Evolutionary conservation across 2,113 vertebrate species (phyloP).

Genomic region (Hydrolagus affinis): DNA sequence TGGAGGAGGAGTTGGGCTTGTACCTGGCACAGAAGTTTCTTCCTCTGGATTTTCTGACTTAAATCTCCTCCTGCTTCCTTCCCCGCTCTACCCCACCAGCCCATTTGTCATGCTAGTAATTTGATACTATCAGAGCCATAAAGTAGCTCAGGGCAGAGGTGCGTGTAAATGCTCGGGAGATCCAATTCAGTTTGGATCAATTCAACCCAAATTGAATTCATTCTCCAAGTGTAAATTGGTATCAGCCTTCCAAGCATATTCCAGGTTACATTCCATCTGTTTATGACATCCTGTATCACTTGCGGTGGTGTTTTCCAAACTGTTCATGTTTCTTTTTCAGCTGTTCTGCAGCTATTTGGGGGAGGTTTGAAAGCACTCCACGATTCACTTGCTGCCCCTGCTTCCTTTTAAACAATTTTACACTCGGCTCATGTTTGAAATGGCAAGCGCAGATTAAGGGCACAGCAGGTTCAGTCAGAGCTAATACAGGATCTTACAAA

Average conservation of each 20-base stretch:
- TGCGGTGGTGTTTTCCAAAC: constrained; percentile 23
- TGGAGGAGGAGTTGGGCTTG: constrained; percentile 19
- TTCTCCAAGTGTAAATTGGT: constrained; percentile 22
- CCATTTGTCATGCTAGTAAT: constrained; percentile 16
- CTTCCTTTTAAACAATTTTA: constrained; percentile 28
- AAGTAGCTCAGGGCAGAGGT: constrained; percentile 20
- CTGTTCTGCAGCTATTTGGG: constrained; percentile 26
- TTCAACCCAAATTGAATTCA: constrained; percentile 14
- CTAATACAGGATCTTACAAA: neutral
- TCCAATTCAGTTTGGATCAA: constrained; percentile 19
- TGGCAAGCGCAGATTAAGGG: neutral
- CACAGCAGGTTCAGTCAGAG: constrained; percentile 16
- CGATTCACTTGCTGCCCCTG: constrained; percentile 18
- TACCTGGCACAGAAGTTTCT: constrained; percentile 22
- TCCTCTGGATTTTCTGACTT: neutral
- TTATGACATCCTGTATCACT: constrained; percentile 24
- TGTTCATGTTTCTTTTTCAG: constrained; percentile 22
- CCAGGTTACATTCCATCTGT: constrained; percentile 29
- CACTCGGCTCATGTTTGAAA: constrained; percentile 12
- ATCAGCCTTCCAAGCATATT: constrained; percentile 24
- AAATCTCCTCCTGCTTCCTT: neutral
- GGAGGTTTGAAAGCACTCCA: constrained; percentile 28
- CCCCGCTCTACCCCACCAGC: neutral
- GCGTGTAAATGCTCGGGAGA: neutral
- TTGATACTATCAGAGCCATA: neutral